Percentiles rank a stretch among this genome's conserved stretches.
Conservation (phyloP, 1,140 invertebrate genomes). For the Nilaparvata lugens region DNA sequence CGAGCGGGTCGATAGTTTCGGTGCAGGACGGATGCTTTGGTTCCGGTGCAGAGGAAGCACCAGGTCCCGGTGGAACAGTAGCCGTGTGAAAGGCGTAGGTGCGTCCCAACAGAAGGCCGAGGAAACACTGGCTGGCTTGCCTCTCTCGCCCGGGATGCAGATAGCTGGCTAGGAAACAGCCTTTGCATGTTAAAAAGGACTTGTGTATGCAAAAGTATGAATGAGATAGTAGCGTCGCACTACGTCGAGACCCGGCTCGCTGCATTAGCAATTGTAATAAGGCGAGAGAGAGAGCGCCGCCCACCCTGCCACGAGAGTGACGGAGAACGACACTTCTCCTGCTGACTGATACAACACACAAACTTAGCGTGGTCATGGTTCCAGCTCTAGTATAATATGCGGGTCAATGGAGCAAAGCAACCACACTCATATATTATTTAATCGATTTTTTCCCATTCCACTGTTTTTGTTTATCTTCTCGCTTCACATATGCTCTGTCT, state of each 20-base stretch:
- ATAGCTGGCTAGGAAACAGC: slow-evolving; percentile 20
- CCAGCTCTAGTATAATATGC: slow-evolving; percentile 20
- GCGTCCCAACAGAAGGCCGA: not conserved
- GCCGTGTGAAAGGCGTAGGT: not conserved
- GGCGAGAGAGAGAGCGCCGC: slow-evolving; percentile 16
- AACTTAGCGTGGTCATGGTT: slow-evolving; percentile 1
- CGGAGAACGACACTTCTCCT: not conserved
- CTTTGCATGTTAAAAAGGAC: slow-evolving; percentile 32
- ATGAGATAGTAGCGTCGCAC: slow-evolving; percentile 24
- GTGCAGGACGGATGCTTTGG: too few relatives aligned
- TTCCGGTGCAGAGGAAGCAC: too few relatives aligned
- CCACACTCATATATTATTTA: not conserved
- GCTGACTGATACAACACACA: not conserved
- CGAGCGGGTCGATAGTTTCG: too few relatives aligned
- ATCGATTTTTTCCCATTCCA: not conserved
- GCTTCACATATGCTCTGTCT: too few relatives aligned
- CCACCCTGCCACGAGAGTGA: not conserved
- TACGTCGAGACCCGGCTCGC: slow-evolving; percentile 2
- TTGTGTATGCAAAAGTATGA: slow-evolving; percentile 31
- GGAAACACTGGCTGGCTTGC: slow-evolving; percentile 5
- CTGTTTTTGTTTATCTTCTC: too few relatives aligned
- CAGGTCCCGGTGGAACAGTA: too few relatives aligned
- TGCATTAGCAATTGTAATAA: slow-evolving; percentile 31
- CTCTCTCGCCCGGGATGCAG: slow-evolving; percentile 1
- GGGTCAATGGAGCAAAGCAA: slow-evolving; percentile 15